Evolutionary conservation across 92 coral and sea anemone species (phyloP).

Genomic region (Zoanthus sansibaricus): DNA sequence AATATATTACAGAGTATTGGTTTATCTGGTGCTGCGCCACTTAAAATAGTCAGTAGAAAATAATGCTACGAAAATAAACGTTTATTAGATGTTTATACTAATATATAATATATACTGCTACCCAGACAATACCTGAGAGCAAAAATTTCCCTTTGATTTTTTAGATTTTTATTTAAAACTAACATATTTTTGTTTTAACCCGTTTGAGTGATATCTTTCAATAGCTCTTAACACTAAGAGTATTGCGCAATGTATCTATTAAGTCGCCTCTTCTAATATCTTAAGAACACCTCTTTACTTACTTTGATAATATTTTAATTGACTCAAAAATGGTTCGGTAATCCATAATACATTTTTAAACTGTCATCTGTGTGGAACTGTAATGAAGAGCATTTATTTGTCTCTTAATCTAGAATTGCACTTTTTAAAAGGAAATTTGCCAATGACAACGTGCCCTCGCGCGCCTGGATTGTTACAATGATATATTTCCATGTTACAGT

Average conservation of each 20-base stretch:
- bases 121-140: background rate
- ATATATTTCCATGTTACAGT: background rate
- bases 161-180: background rate
- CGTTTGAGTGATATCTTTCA: background rate
- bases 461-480: background rate
- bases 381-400: constrained; percentile 16
- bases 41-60: background rate
- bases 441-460: background rate
- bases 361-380: constrained; percentile 4
- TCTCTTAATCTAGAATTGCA: background rate
- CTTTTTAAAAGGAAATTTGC: background rate
- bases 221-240: background rate
- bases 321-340: background rate
- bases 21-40: background rate
- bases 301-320: constrained; percentile 12
- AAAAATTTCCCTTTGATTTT: background rate
- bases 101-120: background rate
- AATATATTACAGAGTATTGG: background rate
- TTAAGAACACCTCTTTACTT: background rate
- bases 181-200: background rate
- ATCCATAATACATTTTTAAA: background rate
- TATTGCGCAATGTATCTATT: background rate
- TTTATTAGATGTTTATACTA: background rate
- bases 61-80: background rate
- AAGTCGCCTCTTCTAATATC: background rate